phyloP scores from a whole-genome alignment of 2,888 invertebrate species.

The Opisthograptis luteolata region DNA sequence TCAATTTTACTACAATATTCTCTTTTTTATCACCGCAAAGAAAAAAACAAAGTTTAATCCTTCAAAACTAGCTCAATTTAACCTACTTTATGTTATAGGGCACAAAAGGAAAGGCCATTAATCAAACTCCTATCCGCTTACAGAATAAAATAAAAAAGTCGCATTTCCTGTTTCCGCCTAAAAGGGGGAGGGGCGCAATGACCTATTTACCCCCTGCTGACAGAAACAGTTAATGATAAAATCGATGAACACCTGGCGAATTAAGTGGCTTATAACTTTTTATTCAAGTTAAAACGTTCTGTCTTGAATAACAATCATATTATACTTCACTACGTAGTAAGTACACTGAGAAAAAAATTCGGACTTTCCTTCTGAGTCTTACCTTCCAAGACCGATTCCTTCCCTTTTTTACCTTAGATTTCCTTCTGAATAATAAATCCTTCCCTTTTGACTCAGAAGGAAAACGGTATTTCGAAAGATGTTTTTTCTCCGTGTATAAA shows the following conservation, averaged over 20 bases:
- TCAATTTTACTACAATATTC: no score
- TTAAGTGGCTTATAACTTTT: slow-evolving; percentile 10
- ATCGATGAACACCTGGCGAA: slow-evolving; percentile 27
- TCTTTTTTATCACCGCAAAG: no score
- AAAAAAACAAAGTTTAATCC: neutral
- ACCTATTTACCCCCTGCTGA: slow-evolving; percentile 5
- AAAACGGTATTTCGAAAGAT: no score
- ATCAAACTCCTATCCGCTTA: slow-evolving; percentile 28
- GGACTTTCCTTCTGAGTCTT: no score
- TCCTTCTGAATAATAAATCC: no score
- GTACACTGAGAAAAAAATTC: no score
- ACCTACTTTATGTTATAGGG: slow-evolving; percentile 22
- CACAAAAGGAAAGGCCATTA: slow-evolving; percentile 24
- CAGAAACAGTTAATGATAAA: slow-evolving; percentile 30
- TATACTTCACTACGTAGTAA: no score
- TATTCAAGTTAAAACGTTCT: slow-evolving; percentile 2
- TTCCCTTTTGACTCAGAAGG: no score
- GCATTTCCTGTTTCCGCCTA: slow-evolving; percentile 28
- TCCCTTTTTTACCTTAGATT: no score
- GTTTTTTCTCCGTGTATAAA: no score
- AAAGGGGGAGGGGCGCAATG: slow-evolving; percentile 4
- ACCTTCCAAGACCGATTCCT: no score
- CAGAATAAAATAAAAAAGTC: slow-evolving; percentile 33
- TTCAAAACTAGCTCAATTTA: slow-evolving; percentile 16
- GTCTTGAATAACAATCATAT: no score